Conservation (phyloP, 2,113 vertebrate genomes). For the Ahaetulla prasina region DNA sequence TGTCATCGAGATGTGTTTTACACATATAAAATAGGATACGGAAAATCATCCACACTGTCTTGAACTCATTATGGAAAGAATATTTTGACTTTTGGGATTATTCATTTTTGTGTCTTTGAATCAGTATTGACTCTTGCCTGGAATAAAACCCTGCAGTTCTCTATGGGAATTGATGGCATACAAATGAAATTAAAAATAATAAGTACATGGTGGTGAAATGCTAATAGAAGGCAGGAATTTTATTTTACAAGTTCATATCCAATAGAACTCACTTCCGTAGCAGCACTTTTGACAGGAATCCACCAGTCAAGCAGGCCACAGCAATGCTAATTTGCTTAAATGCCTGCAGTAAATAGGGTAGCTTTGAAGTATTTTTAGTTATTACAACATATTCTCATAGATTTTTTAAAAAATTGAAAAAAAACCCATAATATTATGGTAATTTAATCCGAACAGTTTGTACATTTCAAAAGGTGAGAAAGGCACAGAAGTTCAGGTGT, state of each 20-base stretch:
- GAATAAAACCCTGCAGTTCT: not conserved
- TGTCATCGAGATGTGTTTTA: not conserved
- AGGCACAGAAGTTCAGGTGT: constrained; percentile 19
- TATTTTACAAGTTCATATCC: not conserved
- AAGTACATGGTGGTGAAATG: not conserved
- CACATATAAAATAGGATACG: not conserved
- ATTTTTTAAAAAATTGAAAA: not conserved
- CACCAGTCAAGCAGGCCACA: not conserved
- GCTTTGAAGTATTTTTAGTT: constrained; percentile 16
- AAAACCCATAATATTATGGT: not conserved
- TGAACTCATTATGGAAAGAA: not conserved
- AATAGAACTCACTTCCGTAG: not conserved
- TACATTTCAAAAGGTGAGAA: constrained; percentile 33
- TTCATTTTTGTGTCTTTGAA: not conserved
- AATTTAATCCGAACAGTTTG: constrained; percentile 29
- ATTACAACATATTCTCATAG: constrained; percentile 16
- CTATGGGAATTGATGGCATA: not conserved
- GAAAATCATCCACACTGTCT: not conserved
- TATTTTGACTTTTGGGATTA: not conserved
- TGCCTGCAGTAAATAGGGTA: not conserved
- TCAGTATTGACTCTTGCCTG: not conserved
- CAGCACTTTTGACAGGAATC: not conserved
- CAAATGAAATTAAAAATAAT: not conserved
- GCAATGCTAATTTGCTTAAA: not conserved
- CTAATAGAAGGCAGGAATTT: not conserved